These are phyloP conservation scores for Sphecodes monilicornis DNA, from an alignment of 2,888 invertebrate genomes.

Conservation along the genomic window DNA sequence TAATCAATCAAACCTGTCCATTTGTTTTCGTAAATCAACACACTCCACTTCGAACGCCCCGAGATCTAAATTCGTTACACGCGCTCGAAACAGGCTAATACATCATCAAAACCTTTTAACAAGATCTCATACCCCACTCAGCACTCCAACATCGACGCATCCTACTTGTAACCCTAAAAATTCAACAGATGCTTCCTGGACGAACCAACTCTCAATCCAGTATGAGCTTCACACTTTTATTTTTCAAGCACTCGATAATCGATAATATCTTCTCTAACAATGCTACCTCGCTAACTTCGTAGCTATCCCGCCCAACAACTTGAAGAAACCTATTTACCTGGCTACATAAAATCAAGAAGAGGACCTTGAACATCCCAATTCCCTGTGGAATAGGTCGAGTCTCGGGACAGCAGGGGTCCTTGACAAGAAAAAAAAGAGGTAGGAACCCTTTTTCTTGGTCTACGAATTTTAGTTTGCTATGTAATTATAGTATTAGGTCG, in stretches of 20 bases:
- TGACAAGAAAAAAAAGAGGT: not conserved
- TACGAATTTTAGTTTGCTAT: not conserved
- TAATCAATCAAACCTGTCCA: conserved; percentile 2
- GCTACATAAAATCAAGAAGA: not conserved
- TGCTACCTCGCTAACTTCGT: not conserved
- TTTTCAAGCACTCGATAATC: conserved; percentile 4
- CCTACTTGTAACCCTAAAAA: not conserved
- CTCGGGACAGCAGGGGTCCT: not conserved
- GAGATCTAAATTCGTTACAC: conserved; percentile 4
- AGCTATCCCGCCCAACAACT: not conserved
- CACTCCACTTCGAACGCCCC: not conserved
- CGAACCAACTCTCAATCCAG: not conserved
- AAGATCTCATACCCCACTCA: not conserved
- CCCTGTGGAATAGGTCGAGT: not conserved
- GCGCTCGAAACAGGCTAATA: conserved; percentile 2
- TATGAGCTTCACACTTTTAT: not conserved
- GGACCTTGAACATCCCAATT: not conserved
- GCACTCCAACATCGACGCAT: conserved; percentile 5
- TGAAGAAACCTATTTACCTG: not conserved
- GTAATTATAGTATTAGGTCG: not conserved
- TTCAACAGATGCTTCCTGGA: not conserved
- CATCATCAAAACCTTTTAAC: conserved; percentile 5
- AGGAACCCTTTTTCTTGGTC: not conserved
- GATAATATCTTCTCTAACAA: not conserved
- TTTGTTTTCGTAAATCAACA: conserved; percentile 5